Base-by-base conservation (phyloP, 2,888 invertebrate species). In the Taphrorychus bicolor region DNA sequence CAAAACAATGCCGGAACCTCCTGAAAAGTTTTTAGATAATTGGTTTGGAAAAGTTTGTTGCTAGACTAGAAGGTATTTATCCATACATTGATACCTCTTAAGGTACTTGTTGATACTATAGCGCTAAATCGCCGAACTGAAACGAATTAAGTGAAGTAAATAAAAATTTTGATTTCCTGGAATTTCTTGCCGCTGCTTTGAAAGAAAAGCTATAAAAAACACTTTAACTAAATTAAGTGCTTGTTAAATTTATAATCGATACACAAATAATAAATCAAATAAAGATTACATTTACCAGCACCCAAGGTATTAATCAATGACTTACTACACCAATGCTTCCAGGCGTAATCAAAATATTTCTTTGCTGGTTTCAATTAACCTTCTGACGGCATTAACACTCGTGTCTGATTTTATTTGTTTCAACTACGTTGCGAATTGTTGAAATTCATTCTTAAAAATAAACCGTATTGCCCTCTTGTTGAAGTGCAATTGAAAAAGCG, bases 201-300 rank as follows among this genome's bases (percentile, higher is more conserved):
- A 17, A 23, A 51, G 58, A 62, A 62, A 42, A 23, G 24, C 67
- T 53, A 59, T 68, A 69, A 64, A 69, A 64, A 59, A 64, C 69
- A 69, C 57, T 64, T 69, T 60, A 60, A 51, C 51, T 60, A 64
- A 64, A 64, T 66, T 66, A 66, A 66, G 64, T 64, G 61, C 60
- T 49, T 64, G 56, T 60, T 57, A 69, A 48, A 69, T 69, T 69
- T 69, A 69, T 51, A 69, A 64, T 60, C 57, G 23, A 69, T 64
- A 69, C 58, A 69, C 64, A 69, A 64, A 64, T 52, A 56, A 56
- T 69, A 69, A 69, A 69, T 69, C 69, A 69, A 63, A 54, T 66
- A 41, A 16, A 49, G 66, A 66, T 61, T 66, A 66, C 52, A 66
- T 66, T 66, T 60, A 66, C 18, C 60, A 66, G 66, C 56, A 52